Percentiles rank a stretch among this genome's conserved stretches.
Conservation (phyloP, 37 sponge, comb jelly and placozoan species). For the Halichondria panicea region DNA sequence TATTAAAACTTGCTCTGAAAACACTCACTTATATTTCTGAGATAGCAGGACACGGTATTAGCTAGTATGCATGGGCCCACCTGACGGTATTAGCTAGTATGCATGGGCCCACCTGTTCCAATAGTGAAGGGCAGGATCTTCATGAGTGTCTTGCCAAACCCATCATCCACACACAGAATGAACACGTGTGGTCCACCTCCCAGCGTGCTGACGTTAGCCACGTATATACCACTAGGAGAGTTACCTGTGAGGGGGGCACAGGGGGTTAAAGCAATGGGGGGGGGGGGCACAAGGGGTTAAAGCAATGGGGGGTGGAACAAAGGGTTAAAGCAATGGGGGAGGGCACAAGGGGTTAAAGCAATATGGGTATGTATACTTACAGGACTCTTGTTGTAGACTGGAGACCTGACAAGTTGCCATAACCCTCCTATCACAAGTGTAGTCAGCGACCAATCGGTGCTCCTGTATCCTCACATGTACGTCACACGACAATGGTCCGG, state of each 20-base stretch:
- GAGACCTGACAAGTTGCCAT: constrained; percentile 33
- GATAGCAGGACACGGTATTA: neutral
- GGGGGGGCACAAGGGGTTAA: too few species aligned
- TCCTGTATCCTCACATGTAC: neutral
- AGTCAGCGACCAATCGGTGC: neutral
- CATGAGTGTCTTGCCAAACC: constrained; percentile 33
- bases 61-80: neutral
- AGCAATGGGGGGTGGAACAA: neutral
- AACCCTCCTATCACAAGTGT: constrained; percentile 21
- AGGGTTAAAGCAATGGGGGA: neutral
- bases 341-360: neutral
- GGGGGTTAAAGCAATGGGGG: neutral
- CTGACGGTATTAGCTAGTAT: neutral
- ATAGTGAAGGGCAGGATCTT: constrained; percentile 41
- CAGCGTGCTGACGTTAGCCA: neutral
- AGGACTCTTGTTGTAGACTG: constrained; percentile 4
- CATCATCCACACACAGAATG: constrained; percentile 32
- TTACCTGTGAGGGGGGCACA: constrained; percentile 14
- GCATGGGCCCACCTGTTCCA: constrained; percentile 13
- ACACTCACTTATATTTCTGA: too few species aligned
- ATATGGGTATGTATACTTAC: constrained; percentile 1
- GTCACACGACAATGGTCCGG: constrained; percentile 29
- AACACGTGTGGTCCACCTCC: constrained; percentile 28
- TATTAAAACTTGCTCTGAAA: too few species aligned
- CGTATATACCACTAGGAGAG: neutral